phyloP scores from a whole-genome alignment of 2,888 invertebrate genomes.

The Sinohyriopsis cumingii region DNA sequence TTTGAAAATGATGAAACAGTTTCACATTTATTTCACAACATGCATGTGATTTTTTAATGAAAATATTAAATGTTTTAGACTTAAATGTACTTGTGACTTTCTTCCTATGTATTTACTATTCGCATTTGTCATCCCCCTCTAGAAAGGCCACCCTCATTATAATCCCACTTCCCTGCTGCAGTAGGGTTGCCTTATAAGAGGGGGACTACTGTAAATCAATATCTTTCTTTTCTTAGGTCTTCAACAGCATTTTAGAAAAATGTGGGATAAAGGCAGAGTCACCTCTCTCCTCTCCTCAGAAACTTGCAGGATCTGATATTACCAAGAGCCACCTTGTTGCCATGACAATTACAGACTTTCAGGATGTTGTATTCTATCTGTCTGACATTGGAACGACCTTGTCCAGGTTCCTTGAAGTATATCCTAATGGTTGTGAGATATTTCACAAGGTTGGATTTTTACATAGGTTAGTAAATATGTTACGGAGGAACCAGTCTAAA shows the following conservation, averaged over 20 bases:
- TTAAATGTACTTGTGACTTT: too few species aligned
- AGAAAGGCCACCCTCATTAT: too few species aligned
- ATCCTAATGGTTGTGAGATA: slow-evolving; percentile 76
- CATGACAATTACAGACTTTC: slow-evolving; percentile 71
- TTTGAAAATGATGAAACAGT: too few species aligned
- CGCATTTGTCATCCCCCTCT: too few species aligned
- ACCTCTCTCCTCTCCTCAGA: slow-evolving; percentile 50
- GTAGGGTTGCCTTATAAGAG: too few species aligned
- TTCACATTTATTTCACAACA: too few species aligned
- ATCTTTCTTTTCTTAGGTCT: slow-evolving; percentile 64
- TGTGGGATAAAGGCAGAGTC: slow-evolving; percentile 52
- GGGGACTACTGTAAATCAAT: too few species aligned
- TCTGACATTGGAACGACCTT: slow-evolving; percentile 82
- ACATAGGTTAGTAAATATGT: slow-evolving; percentile 46
- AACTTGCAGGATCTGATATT: slow-evolving; percentile 33
- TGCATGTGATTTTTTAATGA: too few species aligned
- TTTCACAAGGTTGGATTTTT: slow-evolving; percentile 76
- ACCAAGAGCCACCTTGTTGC: slow-evolving; percentile 37
- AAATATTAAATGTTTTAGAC: too few species aligned
- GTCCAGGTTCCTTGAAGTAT: slow-evolving; percentile 80
- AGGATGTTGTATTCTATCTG: slow-evolving; percentile 81
- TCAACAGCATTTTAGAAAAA: slow-evolving; percentile 64
- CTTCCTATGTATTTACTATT: too few species aligned
- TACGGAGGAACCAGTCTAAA: too few species aligned
- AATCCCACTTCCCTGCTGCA: too few species aligned